Percentiles rank a stretch among this genome's conserved stretches.
Evolutionary conservation across 2,113 vertebrate species (phyloP).

Genomic region (Galeopterus variegatus): DNA sequence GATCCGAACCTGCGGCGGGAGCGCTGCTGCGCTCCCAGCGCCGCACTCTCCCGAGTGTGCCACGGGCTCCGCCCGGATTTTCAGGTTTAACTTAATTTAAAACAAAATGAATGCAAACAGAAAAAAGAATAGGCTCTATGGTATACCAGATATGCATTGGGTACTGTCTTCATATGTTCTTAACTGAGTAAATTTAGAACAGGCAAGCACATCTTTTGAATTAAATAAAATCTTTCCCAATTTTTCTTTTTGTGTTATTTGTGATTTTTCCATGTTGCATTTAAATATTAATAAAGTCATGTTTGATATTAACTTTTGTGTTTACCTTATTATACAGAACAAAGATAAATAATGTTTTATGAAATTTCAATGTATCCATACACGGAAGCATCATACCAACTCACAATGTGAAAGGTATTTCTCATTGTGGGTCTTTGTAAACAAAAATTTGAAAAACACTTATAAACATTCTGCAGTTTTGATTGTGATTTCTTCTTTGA

Average conservation of each 20-base stretch:
- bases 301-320: conserved; percentile 39
- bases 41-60: too few relatives aligned
- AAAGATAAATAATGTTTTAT: background rate
- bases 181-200: background rate
- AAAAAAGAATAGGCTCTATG: background rate
- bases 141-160: background rate
- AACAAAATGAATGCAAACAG: background rate
- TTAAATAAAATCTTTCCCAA: conserved; percentile 17
- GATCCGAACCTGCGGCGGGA: too few relatives aligned
- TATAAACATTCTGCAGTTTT: background rate
- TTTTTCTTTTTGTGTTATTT: conserved; percentile 43
- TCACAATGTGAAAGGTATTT: conserved; percentile 33
- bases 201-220: conserved; percentile 10
- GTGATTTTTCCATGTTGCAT: conserved; percentile 18
- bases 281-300: conserved; percentile 25
- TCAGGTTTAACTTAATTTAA: conserved; percentile 50
- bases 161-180: background rate
- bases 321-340: background rate
- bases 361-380: background rate
- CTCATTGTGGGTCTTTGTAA: background rate
- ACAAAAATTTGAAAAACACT: conserved; percentile 26
- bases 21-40: too few relatives aligned
- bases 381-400: background rate
- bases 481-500: conserved; percentile 33
- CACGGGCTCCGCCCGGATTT: too few relatives aligned